Evolutionary conservation across 1,140 invertebrate species (phyloP).

Genomic region (Drosophila tani): DNA sequence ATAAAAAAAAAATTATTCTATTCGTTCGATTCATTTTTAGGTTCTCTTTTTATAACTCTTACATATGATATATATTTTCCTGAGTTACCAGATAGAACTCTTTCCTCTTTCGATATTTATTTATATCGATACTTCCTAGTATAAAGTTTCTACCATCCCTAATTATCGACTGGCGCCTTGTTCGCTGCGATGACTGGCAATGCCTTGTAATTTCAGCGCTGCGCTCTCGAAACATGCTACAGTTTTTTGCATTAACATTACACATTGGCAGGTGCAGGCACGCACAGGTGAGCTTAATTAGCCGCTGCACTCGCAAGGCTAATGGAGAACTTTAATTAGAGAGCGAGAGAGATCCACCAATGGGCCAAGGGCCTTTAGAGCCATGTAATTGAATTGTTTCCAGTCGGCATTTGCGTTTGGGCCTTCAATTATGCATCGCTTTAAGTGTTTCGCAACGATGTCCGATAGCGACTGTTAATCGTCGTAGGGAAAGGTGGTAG

Average conservation of each 20-base stretch:
- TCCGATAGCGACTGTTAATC: conserved; percentile 49
- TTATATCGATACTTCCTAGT: neutral
- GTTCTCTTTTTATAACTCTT: too few species aligned
- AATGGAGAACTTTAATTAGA: conserved; percentile 61
- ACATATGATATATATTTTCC: too few species aligned
- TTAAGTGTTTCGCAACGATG: conserved; percentile 49
- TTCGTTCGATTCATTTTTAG: too few species aligned
- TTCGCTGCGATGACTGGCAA: conserved; percentile 6
- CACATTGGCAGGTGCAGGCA: conserved; percentile 12
- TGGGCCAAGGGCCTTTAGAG: conserved; percentile 14
- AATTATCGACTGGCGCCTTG: neutral
- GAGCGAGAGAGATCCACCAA: conserved; percentile 5
- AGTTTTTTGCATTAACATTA: conserved; percentile 33
- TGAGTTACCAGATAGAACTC: too few species aligned
- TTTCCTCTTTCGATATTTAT: neutral
- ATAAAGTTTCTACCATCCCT: neutral
- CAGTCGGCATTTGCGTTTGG: conserved; percentile 23
- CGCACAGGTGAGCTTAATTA: conserved; percentile 35
- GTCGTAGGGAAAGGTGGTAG: neutral
- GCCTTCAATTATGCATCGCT: conserved; percentile 72
- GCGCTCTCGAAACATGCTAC: conserved; percentile 30
- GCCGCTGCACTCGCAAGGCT: conserved; percentile 42
- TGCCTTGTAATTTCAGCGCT: conserved; percentile 53
- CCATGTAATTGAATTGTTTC: conserved; percentile 66
- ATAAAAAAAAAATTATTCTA: too few species aligned